These are phyloP conservation scores for Ciconia stormi DNA, from an alignment of 2,113 vertebrate species.

Conservation along the genomic window DNA sequence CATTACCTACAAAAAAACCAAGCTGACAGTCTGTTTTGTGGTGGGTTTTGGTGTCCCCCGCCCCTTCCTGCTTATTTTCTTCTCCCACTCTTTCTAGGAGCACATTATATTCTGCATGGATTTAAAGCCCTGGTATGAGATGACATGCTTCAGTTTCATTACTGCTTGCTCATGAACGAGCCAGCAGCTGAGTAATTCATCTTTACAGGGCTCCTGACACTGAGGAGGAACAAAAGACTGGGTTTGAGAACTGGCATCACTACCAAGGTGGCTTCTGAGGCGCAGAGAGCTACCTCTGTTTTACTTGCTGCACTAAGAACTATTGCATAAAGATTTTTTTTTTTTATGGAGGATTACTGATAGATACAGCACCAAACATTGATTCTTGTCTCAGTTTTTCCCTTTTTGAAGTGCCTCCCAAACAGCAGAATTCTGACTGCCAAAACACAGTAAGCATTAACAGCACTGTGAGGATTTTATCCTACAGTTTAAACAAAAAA, in stretches of 20 bases:
- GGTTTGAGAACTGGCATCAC: neutral
- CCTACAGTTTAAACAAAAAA: neutral
- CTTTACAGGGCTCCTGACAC: neutral
- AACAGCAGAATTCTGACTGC: neutral
- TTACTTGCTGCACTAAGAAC: neutral
- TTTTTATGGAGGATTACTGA: neutral
- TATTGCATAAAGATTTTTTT: neutral
- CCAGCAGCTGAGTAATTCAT: neutral
- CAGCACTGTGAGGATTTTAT: neutral
- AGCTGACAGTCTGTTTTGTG: neutral
- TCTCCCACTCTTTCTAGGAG: neutral
- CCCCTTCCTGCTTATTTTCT: neutral
- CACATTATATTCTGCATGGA: neutral
- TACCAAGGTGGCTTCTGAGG: neutral
- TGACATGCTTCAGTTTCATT: neutral
- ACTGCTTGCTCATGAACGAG: neutral
- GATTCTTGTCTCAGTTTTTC: neutral
- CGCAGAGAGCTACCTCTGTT: neutral
- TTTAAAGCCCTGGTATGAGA: neutral
- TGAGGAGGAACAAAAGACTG: neutral
- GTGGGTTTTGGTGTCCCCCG: too few relatives aligned
- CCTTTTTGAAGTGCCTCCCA: neutral
- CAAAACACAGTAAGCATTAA: neutral
- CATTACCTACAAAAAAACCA: neutral
- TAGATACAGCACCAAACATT: neutral